These are phyloP conservation scores for Laticauda laticaudata DNA, from an alignment of 2,113 vertebrate genomes.

Conservation along the genomic window DNA sequence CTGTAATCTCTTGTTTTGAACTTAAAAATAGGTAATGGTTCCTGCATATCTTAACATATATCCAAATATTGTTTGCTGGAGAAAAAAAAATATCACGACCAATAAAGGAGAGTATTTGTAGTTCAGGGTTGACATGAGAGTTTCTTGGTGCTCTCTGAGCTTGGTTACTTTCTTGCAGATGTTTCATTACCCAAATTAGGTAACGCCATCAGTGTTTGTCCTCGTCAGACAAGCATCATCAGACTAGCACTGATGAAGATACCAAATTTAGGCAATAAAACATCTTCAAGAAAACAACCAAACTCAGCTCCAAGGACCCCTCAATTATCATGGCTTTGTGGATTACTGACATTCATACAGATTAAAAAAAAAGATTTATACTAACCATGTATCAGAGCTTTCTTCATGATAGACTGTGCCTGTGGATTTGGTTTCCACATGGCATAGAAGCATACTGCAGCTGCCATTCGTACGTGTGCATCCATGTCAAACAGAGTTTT, in stretches of 20 bases:
- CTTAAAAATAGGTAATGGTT: not conserved
- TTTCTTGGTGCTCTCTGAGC: not conserved
- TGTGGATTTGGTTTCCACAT: conserved; percentile 41
- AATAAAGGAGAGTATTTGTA: not conserved
- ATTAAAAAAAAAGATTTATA: not conserved
- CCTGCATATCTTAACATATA: not conserved
- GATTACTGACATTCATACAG: not conserved
- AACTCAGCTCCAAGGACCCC: not conserved
- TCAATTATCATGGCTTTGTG: not conserved
- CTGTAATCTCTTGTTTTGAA: not conserved
- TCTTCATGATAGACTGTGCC: conserved; percentile 59
- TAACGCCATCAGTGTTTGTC: not conserved
- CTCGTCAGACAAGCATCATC: not conserved
- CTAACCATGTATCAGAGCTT: conserved; percentile 62
- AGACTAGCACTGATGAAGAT: not conserved
- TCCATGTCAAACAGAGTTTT: conserved; percentile 58
- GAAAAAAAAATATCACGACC: not conserved
- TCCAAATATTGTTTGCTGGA: not conserved
- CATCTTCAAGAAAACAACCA: not conserved
- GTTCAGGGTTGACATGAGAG: not conserved
- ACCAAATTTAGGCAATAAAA: too few species aligned
- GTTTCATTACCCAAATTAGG: not conserved
- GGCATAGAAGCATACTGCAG: conserved; percentile 65
- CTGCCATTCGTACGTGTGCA: conserved; percentile 62
- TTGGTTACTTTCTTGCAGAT: not conserved